Evolutionary conservation across 2,113 vertebrate genomes (phyloP).

Genomic region (Burhinus oedicnemus): DNA sequence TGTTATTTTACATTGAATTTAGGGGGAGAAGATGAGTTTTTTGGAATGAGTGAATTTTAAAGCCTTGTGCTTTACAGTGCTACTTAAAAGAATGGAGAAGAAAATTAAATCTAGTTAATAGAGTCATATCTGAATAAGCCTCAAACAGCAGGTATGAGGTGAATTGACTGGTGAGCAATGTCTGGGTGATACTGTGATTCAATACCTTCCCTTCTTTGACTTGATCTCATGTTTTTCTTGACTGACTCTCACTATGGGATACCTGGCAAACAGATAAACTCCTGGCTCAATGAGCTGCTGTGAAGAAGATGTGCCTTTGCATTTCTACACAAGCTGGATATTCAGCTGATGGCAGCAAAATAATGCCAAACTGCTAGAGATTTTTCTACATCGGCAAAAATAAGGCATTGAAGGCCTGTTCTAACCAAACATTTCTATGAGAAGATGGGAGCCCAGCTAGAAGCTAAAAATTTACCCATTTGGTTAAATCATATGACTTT

Average conservation of each 20-base stretch:
- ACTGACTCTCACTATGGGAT: not conserved
- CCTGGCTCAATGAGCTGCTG: not conserved
- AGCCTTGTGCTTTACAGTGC: not conserved
- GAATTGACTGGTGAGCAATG: not conserved
- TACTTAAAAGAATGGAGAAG: not conserved
- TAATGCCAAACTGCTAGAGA: not conserved
- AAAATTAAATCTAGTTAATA: not conserved
- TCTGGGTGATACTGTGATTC: not conserved
- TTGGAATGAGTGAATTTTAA: not conserved
- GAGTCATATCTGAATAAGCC: not conserved
- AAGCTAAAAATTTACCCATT: not conserved
- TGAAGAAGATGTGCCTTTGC: not conserved
- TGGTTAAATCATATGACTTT: not conserved
- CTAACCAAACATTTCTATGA: not conserved
- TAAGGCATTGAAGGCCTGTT: not conserved
- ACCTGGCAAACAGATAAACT: not conserved
- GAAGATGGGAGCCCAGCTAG: not conserved
- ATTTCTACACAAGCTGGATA: not conserved
- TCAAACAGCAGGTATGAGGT: not conserved
- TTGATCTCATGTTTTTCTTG: not conserved
- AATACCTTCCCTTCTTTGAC: not conserved
- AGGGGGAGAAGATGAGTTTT: not conserved
- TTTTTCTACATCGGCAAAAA: not conserved
- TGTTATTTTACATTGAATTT: not conserved
- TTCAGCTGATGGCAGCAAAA: not conserved